Conservation (phyloP, 2,113 vertebrate species). For the Donacobius atricapilla region DNA sequence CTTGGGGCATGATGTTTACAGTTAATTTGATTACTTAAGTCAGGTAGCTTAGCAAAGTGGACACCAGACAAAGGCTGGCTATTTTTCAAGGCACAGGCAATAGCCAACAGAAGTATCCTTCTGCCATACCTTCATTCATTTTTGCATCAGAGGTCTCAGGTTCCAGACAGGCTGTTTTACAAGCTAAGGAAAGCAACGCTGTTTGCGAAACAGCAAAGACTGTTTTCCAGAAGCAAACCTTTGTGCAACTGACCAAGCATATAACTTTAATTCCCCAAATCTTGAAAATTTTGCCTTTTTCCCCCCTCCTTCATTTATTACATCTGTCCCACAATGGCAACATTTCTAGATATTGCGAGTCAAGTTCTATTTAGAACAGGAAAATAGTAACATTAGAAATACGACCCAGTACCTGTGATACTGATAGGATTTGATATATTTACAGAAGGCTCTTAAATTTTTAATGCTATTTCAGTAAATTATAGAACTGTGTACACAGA, state of each 20-base stretch:
- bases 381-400: neutral
- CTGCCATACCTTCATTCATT: neutral
- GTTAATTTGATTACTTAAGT: slow-evolving; percentile 10
- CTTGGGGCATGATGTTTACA: neutral
- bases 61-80: slow-evolving; percentile 22
- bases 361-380: neutral
- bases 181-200: neutral
- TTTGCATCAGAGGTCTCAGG: neutral
- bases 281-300: neutral
- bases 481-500: neutral
- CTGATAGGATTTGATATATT: neutral
- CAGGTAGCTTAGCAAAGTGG: slow-evolving; percentile 8
- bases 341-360: neutral
- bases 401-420: neutral
- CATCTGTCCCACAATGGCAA: neutral
- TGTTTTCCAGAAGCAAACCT: neutral
- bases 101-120: neutral
- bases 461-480: neutral
- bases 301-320: neutral
- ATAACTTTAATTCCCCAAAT: neutral
- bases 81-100: slow-evolving; percentile 5
- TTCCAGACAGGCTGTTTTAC: neutral
- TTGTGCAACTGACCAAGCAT: neutral
- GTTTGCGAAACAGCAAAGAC: neutral
- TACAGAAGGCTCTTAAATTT: neutral